phyloP scores from a whole-genome alignment of 2,797 vertebrate species.

The Smutsia gigantea region DNA sequence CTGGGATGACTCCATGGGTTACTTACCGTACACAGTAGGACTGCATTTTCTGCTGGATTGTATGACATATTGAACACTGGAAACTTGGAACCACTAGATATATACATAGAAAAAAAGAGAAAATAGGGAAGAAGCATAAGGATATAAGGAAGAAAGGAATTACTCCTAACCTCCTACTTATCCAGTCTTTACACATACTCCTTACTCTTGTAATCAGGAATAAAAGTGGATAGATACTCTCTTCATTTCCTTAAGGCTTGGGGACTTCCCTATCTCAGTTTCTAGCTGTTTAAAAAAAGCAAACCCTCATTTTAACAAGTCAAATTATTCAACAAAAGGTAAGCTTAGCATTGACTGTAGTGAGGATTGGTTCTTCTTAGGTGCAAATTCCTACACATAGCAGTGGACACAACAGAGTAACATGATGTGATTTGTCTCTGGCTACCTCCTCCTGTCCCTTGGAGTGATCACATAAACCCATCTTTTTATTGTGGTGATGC shows the following conservation, averaged over 20 bases:
- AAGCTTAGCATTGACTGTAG: not conserved
- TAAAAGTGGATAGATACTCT: slow-evolving; percentile 32
- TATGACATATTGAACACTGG: slow-evolving; percentile 99
- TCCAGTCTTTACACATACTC: not conserved
- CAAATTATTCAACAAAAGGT: not conserved
- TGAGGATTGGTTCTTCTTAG: not conserved
- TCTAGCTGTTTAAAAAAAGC: not conserved
- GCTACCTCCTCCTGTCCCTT: slow-evolving; percentile 37
- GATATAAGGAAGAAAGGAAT: slow-evolving; percentile 20
- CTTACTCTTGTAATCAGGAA: slow-evolving; percentile 1
- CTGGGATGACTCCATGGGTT: not conserved
- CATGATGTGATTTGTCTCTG: slow-evolving; percentile 4
- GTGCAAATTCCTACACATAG: slow-evolving; percentile 63
- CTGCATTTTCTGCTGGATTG: slow-evolving; percentile 97
- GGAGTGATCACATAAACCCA: slow-evolving; percentile 54
- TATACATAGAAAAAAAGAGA: not conserved
- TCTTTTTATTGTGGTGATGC: slow-evolving; percentile 56
- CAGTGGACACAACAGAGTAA: slow-evolving; percentile 47
- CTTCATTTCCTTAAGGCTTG: not conserved
- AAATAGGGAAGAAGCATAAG: not conserved
- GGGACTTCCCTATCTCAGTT: not conserved
- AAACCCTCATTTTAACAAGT: not conserved
- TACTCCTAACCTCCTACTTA: not conserved
- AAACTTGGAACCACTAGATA: slow-evolving; percentile 95
- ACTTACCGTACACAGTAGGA: slow-evolving; percentile 96